Evolutionary conservation across 1,140 invertebrate species (phyloP), one percentile per base, ranked within the genome.

Genomic region (Pseudachorutes palmiensis): DNA sequence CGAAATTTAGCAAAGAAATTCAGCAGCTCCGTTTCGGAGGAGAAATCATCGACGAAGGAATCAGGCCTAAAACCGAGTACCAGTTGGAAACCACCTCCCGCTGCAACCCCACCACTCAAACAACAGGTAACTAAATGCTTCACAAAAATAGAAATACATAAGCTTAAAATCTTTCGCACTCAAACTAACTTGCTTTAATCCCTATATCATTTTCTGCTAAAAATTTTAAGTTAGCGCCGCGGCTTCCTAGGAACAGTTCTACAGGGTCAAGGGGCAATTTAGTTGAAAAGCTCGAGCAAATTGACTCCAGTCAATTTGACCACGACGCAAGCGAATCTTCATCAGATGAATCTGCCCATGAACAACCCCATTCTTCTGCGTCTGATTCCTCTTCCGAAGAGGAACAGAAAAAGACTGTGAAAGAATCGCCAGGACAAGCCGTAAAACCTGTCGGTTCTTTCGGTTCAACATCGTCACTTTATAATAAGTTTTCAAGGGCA

Each of bases 1-100:
- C 71, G 66, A 41, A 32, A 66, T 51, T 58, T 73, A 24, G 69
- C 72, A 24, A 64, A 69, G 41, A 69, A 70, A 60, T 73, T 73
- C 24, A 55, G 51, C 41, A 61, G 59, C 30, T 24, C 61, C 63
- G 30, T 36, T 14, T 29, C 59, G 24, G 59, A 61, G 30, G 32
- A 14, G 30, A 36, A 61, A 26, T 9, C 30, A n/a, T 9, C 19
- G 5, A 12, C 59, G 24, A 55, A 55, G 51, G 51, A 19, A 55
- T 61, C 59, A 22, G 24, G n/a, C 55, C n/a, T n/a, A n/a, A n/a
- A n/a, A 14, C 55, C n/a, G 12, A 58, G 16, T 12, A 61, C 14
- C 12, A 30, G 29, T 16, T 30, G 29, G 59, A 61, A 61, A 61
- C 59, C 59, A 31, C 5, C 19, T 14, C 12, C 22, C 12, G 26